Conservation (phyloP, 1,140 invertebrate genomes). For the Megalopta genalis region DNA sequence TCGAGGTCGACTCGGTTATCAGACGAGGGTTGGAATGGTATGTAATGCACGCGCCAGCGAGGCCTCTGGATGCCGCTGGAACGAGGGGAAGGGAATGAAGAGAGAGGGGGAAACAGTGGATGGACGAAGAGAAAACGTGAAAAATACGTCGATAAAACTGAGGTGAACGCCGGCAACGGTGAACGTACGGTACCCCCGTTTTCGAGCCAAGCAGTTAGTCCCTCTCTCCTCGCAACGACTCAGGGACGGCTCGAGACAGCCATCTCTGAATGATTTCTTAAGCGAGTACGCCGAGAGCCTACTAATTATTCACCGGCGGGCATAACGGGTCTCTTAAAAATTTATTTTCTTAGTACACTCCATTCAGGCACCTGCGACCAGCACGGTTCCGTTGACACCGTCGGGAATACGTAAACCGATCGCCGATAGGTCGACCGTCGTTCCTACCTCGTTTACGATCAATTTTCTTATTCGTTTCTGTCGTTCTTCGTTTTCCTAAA, state of each 20-base stretch:
- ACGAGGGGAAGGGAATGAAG: background rate
- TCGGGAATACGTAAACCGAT: background rate
- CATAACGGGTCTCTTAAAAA: slow-evolving; percentile 40
- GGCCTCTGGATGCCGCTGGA: background rate
- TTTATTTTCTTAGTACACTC: slow-evolving; percentile 14
- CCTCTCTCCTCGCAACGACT: slow-evolving; percentile 52
- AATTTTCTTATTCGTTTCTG: too few relatives aligned
- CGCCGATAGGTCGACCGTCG: background rate
- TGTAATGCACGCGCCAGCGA: background rate
- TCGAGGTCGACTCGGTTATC: slow-evolving; percentile 35
- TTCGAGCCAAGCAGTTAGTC: slow-evolving; percentile 54
- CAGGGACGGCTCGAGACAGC: slow-evolving; percentile 54
- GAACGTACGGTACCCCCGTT: slow-evolving; percentile 65
- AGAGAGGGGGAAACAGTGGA: background rate
- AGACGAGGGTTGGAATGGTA: slow-evolving; percentile 29
- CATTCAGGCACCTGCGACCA: background rate
- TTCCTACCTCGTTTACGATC: too few relatives aligned
- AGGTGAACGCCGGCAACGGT: slow-evolving; percentile 56
- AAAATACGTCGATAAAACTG: slow-evolving; percentile 55
- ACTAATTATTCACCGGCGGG: slow-evolving; percentile 30
- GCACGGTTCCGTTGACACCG: background rate
- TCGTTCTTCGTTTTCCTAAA: too few relatives aligned
- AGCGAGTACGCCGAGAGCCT: slow-evolving; percentile 30
- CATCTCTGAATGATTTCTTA: slow-evolving; percentile 27
- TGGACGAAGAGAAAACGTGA: slow-evolving; percentile 9